phyloP scores from a whole-genome alignment of 2,113 vertebrate genomes.

The Plectropomus leopardus region DNA sequence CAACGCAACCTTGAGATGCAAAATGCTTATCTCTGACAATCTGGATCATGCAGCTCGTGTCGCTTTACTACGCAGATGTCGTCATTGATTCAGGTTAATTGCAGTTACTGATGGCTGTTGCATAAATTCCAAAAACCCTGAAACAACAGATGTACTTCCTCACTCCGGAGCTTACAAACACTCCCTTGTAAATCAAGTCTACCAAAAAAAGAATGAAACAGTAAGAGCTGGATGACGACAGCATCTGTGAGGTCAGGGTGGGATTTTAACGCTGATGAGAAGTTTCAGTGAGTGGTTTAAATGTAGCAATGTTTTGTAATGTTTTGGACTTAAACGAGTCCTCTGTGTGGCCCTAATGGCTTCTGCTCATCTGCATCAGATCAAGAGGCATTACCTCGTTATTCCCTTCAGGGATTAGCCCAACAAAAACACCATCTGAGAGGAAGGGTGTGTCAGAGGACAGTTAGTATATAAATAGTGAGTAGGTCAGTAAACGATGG shows the following conservation, averaged over 20 bases:
- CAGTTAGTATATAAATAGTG: constrained; percentile 44
- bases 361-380: constrained; percentile 52
- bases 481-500: constrained; percentile 40
- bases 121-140: constrained; percentile 1
- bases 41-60: constrained; percentile 51
- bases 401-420: constrained; percentile 59
- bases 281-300: constrained; percentile 49
- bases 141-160: constrained; percentile 32
- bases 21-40: constrained; percentile 77
- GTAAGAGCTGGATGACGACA: not conserved
- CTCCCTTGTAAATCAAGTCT: not conserved
- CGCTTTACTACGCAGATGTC: constrained; percentile 20
- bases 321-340: constrained; percentile 23
- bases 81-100: constrained; percentile 44
- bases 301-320: constrained; percentile 44
- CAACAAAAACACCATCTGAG: constrained; percentile 44
- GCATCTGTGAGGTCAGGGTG: constrained; percentile 12
- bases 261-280: constrained; percentile 2
- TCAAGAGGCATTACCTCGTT: constrained; percentile 62
- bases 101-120: constrained; percentile 6
- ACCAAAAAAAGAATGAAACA: constrained; percentile 8
- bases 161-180: not conserved
- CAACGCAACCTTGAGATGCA: constrained; percentile 68
- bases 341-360: constrained; percentile 32
- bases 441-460: constrained; percentile 24